Conservation (phyloP, 2,888 invertebrate genomes). For the Nysson spinosus region DNA sequence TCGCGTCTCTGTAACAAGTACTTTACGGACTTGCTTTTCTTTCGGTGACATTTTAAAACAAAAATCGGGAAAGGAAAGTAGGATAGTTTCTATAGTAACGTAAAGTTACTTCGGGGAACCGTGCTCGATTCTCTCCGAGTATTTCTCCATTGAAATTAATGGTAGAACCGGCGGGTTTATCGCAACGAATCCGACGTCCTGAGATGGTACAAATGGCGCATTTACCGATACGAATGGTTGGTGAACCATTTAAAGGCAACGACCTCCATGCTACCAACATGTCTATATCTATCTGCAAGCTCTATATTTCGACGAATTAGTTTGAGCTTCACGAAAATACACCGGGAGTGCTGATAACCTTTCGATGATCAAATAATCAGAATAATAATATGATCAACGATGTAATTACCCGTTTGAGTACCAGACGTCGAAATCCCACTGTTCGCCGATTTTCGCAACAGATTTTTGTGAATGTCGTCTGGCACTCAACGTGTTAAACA, state of each 20-base stretch:
- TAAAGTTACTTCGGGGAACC: no score
- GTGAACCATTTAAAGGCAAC: slow-evolving; percentile 28
- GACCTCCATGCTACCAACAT: slow-evolving; percentile 3
- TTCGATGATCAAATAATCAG: no score
- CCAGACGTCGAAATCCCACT: no score
- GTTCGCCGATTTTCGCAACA: no score
- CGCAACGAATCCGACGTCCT: slow-evolving; percentile 51
- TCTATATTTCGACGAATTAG: slow-evolving; percentile 6
- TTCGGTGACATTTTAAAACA: no score
- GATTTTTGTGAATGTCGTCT: no score
- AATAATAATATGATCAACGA: no score
- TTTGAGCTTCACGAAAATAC: slow-evolving; percentile 9
- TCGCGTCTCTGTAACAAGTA: no score
- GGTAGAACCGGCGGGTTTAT: slow-evolving; percentile 44
- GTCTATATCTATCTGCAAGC: slow-evolving; percentile 6
- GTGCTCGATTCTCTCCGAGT: slow-evolving; percentile 14
- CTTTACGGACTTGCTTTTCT: background rate
- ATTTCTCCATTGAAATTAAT: slow-evolving; percentile 57
- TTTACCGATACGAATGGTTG: slow-evolving; percentile 59
- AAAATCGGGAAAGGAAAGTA: background rate
- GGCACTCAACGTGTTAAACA: background rate
- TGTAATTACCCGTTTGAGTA: no score
- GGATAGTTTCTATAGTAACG: no score
- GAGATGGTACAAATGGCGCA: slow-evolving; percentile 50
- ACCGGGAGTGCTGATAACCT: slow-evolving; percentile 28